Conservation (phyloP, 2,113 vertebrate genomes). For the Platysteira castanea region DNA sequence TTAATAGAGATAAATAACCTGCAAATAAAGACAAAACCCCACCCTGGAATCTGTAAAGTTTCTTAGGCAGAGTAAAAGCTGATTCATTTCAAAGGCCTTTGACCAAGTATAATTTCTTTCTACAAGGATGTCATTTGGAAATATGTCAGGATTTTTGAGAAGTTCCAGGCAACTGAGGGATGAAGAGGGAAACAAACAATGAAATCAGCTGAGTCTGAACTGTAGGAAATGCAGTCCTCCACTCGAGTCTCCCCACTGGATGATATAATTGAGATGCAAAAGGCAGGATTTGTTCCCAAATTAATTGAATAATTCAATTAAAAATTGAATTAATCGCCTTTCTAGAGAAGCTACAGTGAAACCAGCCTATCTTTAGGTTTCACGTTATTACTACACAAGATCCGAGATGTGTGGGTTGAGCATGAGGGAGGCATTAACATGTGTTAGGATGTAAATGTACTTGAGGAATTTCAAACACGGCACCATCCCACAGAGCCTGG, state of each 20-base stretch:
- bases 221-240: background rate
- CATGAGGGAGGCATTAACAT: fast-evolving
- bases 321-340: background rate
- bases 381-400: background rate
- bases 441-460: background rate
- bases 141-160: background rate
- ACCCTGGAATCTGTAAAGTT: background rate
- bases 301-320: no score
- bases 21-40: background rate
- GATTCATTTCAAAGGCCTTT: background rate
- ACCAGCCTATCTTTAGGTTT: background rate
- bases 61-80: background rate
- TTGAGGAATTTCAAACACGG: fast-evolving
- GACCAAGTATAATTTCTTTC: background rate
- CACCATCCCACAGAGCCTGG: background rate
- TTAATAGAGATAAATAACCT: background rate
- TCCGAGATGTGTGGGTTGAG: background rate
- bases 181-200: background rate
- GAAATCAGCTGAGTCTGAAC: background rate
- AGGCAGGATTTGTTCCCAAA: background rate
- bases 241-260: background rate
- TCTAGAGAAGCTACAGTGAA: background rate
- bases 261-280: background rate
- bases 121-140: background rate
- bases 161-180: background rate